Base-by-base conservation (phyloP, 1,140 invertebrate species). In the Amyelois transitella region DNA sequence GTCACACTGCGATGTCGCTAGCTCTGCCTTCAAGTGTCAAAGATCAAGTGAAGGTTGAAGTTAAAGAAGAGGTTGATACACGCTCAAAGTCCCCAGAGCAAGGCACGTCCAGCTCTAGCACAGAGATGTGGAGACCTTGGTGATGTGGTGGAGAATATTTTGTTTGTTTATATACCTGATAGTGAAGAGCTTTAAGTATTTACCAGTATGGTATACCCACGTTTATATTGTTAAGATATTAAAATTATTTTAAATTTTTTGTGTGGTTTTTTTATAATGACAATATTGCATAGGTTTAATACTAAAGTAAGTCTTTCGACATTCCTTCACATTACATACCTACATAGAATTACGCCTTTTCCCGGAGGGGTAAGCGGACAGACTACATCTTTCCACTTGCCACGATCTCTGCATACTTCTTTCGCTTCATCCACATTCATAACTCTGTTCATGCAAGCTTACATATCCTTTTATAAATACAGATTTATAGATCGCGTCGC, bases 71-170 rank as follows among this genome's bases (percentile, higher is more conserved):
- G 62, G 69, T 72, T 0, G 77, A 85, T n/a, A 75, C 66, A 0
- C 79, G 72, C 58, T 72, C 80, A 0, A 77, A 70, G 28, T 77
- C 82, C 7, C 78, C 84, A 0, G 71, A 59, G 20, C 82, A 86
- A 45, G 75, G 80, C 1, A 60, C 76, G 4, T 77, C 73, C 0
- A 64, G 60, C 7, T 75, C 73, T 0, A 66, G 60, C 7, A 58
- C 75, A 0, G 84, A 83, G 49, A 80, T 87, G 77, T 87, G 84
- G 84, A 58, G 84, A 32, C 84, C 84, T 7, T 87, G 84, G 84
- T 87, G 64, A 75, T 51, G 21, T 24, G 0, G 32, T 32, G 24
- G 32, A 38, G 44, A 7, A 24, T 43, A 19, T 53, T 45, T 20
- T 52, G n/a, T 51, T 49, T 38, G 19, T 18, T 21, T 48, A 21